Evolutionary conservation across 2,113 vertebrate species (phyloP), one percentile per base, ranked within the genome.

Genomic region (Aphyosemion australe): DNA sequence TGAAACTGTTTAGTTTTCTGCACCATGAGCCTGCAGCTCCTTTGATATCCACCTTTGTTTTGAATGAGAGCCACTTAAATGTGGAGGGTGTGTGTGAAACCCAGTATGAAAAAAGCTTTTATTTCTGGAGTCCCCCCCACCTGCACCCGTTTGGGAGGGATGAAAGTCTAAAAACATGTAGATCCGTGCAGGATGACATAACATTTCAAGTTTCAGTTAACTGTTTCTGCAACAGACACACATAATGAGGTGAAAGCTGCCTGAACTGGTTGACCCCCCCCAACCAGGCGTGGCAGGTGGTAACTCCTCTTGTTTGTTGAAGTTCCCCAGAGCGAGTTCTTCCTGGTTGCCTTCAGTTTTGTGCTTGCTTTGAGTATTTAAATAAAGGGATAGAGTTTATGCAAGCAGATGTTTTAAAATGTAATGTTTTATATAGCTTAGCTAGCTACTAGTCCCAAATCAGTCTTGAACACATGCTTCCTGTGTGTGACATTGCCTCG

Each of bases 31-130:
- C 26, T 2, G 26, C 26, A 26, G 26, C 26, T 26, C 43, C 60
- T 21, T 1, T 13, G 50, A 14, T 6, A 42, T 9, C 41, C 41
- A 15, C n/a, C 45, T 76, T 80, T 78, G 60, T 85, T 13, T 61
- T 13, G 1, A 0, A 26, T 43, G 66, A 59, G 58, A 79, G 65
- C 20, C 8, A 63, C 51, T 63, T 16, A 71, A 52, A 53, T 37
- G 54, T 42, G 20, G 20, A 65, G 2, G 48, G 50, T 54, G 48
- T 79, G 46, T 70, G 49, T 42, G 18, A 31, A 51, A 73, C 12
- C 61, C 49, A 66, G 49, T 53, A 49, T 66, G 47, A 8, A 69
- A 67, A 37, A 68, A 37, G 34, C 34, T 37, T 37, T 37, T 37
- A 37, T 46, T 14, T 50, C 39, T 42, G n/a, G 26, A 26, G 26